These are phyloP conservation scores for Drosophila sulfurigaster DNA, from an alignment of 1,140 invertebrate species.

Conservation along the genomic window DNA sequence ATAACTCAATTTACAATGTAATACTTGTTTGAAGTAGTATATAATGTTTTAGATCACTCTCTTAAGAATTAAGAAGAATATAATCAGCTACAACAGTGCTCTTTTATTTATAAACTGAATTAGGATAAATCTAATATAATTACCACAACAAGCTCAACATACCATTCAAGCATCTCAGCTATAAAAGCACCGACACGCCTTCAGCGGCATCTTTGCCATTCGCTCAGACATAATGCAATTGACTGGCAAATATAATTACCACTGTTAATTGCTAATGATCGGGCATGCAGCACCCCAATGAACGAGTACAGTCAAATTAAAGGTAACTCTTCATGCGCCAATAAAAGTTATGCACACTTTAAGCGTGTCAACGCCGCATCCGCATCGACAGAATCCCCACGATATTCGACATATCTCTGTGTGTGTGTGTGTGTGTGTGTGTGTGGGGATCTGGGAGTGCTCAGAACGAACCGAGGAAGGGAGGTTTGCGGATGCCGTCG, in stretches of 20 bases:
- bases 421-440: constrained; percentile 9
- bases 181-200: constrained; percentile 6
- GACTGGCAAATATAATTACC: constrained; percentile 61
- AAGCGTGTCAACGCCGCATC: constrained; percentile 36
- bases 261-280: constrained; percentile 48
- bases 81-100: no score
- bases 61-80: no score
- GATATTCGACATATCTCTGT: not conserved
- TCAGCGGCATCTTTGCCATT: constrained; percentile 10
- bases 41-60: no score
- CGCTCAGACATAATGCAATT: constrained; percentile 54
- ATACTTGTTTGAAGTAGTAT: no score
- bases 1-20: no score
- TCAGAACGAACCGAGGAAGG: constrained; percentile 14
- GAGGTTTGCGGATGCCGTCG: constrained; percentile 30
- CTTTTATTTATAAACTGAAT: no score
- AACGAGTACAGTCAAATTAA: constrained; percentile 53
- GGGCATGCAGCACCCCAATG: constrained; percentile 17
- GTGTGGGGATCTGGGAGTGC: constrained; percentile 19
- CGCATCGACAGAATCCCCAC: constrained; percentile 6
- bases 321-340: constrained; percentile 68
- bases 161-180: not conserved
- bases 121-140: not conserved
- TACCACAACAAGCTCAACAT: not conserved
- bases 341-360: constrained; percentile 69